Evolutionary conservation across 2,797 vertebrate genomes (phyloP).

Genomic region (Chaenodraco wilsoni): DNA sequence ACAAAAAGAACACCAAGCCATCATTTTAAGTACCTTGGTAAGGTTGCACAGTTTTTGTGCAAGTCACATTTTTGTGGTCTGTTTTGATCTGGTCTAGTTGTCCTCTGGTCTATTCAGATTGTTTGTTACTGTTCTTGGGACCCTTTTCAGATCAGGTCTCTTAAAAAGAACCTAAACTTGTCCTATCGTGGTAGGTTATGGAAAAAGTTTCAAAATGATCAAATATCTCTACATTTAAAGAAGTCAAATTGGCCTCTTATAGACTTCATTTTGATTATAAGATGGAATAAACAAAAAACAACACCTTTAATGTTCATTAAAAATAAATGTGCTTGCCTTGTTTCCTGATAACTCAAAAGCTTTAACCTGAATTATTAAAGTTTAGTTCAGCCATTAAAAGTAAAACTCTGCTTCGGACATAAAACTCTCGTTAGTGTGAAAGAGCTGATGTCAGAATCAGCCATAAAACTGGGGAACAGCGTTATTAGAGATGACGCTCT

Average conservation of each 20-base stretch:
- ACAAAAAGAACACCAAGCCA: background rate
- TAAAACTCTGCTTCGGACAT: slow-evolving; percentile 22
- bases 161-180: background rate
- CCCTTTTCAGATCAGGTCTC: background rate
- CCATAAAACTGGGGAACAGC: slow-evolving; percentile 56
- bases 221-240: background rate
- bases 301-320: background rate
- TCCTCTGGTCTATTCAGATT: background rate
- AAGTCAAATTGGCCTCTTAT: background rate
- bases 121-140: background rate
- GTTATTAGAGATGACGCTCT: slow-evolving; percentile 54
- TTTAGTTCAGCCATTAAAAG: slow-evolving; percentile 6
- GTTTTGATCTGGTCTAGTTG: too few species aligned
- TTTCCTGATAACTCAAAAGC: background rate
- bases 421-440: slow-evolving; percentile 32
- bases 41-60: background rate
- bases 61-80: background rate
- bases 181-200: background rate
- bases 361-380: too few species aligned
- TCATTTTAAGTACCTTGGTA: background rate
- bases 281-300: background rate
- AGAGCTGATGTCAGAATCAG: slow-evolving; percentile 50
- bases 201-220: background rate
- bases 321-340: background rate
- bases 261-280: background rate